Base-by-base conservation (phyloP, 2,113 vertebrate species). In the Barnardius zonarius region DNA sequence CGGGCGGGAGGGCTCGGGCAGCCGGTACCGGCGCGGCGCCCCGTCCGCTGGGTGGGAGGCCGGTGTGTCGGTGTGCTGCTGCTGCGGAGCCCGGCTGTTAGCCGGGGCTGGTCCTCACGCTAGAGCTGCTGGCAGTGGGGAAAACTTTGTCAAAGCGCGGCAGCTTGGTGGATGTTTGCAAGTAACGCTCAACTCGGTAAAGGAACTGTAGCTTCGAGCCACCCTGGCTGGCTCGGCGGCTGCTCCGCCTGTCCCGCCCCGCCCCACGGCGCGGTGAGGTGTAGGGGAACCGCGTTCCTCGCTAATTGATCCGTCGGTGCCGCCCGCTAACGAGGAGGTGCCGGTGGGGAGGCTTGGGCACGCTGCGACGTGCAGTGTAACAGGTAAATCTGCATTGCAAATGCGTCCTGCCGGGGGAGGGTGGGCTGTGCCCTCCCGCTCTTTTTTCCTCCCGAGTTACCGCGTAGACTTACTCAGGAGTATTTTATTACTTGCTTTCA, bases 231-330 rank as follows among this genome's bases (percentile, higher is more conserved):
- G 10, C 25, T 52, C 27, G 12, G 28, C 2, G 17, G 33, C 37
- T 18, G 35, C 35, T 22, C 28, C 59, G 20, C 33, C 20, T 15
- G 57, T 7, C 35, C 22, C 17, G 10, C 31, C 18, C 22, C 35
- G 10, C 41, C 18, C 25, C 12, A 4, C 27, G 15, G 48, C 13
- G 57, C 28, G 11, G 28, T 39, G 57, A 46, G 48, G 59, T 23
- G 68, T 14, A 20, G 46, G 35, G 44, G 37, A 30, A 79, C 33
- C 73, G 69, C 68, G 57, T 90, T 48, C 74, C 86, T 64, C 77
- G 87, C 93, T 96, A 88, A 93, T 97, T 95, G 90, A 91, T 88
- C 73, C 92, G 92, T 93, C 68, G 92, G 95, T 95, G 54, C 51
- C 63, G 46, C 88, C 89, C 69, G 81, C 87, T 44, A 12, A 59